phyloP scores from a whole-genome alignment of 1,140 invertebrate genomes.

The Leptinotarsa undecemlineata region DNA sequence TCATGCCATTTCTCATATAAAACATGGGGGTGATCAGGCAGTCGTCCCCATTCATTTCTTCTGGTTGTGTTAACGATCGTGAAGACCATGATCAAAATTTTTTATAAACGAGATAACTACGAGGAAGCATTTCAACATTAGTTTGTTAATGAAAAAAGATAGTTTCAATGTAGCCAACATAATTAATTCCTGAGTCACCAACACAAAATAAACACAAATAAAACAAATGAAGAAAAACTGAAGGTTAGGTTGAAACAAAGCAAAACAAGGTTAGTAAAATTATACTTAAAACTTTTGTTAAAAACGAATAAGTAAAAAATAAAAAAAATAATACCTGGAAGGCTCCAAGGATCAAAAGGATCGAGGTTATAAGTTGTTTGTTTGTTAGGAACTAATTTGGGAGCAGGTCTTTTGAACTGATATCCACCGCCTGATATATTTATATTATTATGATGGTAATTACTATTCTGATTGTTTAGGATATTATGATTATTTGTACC shows the following conservation, averaged over 20 bases:
- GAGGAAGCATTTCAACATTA: too few species aligned
- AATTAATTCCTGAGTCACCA: background rate
- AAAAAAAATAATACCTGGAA: slow-evolving; percentile 53
- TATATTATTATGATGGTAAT: slow-evolving; percentile 34
- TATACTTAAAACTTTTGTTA: background rate
- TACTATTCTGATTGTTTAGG: slow-evolving; percentile 40
- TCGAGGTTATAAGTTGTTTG: slow-evolving; percentile 42
- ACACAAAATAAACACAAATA: slow-evolving; percentile 17
- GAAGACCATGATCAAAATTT: too few species aligned
- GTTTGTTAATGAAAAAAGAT: too few species aligned
- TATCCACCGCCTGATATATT: slow-evolving; percentile 30
- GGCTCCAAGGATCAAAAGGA: slow-evolving; percentile 53
- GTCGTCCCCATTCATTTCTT: too few species aligned
- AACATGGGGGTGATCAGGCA: too few species aligned
- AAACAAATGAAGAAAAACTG: slow-evolving; percentile 38
- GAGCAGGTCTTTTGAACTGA: slow-evolving; percentile 45
- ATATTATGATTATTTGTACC: slow-evolving; percentile 52
- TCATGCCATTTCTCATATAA: too few species aligned
- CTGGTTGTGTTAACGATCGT: too few species aligned
- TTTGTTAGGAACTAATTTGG: slow-evolving; percentile 48
- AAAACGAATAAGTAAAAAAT: slow-evolving; percentile 30
- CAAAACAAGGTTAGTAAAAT: background rate
- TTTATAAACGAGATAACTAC: too few species aligned
- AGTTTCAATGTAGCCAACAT: background rate
- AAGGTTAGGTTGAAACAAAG: slow-evolving; percentile 2